phyloP scores from a whole-genome alignment of 1,140 invertebrate genomes.

The Mactra quadrangularis region DNA sequence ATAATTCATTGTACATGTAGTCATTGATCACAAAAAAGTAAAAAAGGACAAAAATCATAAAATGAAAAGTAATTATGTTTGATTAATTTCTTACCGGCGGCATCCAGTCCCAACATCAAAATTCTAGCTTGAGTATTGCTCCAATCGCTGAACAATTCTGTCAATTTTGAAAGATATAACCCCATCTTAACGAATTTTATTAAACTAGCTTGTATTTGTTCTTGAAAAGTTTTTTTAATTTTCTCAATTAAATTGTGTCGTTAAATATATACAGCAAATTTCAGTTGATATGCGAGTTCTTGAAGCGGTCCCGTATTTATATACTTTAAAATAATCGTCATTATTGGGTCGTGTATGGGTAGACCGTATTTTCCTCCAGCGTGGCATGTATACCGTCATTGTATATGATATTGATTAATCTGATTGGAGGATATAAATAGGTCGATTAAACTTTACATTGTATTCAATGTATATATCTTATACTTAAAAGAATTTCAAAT shows the following conservation, averaged over 20 bases:
- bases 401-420: neutral
- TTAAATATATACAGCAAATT: too few relatives aligned
- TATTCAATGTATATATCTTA: neutral
- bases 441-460: neutral
- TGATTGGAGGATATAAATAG: constrained; percentile 42
- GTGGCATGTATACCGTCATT: constrained; percentile 31
- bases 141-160: constrained; percentile 41
- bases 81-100: constrained; percentile 74
- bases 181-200: constrained; percentile 27
- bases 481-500: too few relatives aligned
- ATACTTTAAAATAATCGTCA: neutral
- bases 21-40: neutral
- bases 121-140: constrained; percentile 73
- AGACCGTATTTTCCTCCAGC: constrained; percentile 23
- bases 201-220: neutral
- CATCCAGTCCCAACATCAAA: constrained; percentile 81
- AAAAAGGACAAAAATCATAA: neutral
- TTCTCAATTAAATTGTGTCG: neutral
- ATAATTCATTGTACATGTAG: neutral
- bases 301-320: neutral
- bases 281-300: neutral
- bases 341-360: neutral
- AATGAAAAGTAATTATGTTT: neutral
- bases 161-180: constrained; percentile 50
- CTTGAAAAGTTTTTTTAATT: neutral